Evolutionary conservation across 2,797 vertebrate genomes (phyloP), one percentile per base, ranked within the genome.

Genomic region (Cottoperca gobio): DNA sequence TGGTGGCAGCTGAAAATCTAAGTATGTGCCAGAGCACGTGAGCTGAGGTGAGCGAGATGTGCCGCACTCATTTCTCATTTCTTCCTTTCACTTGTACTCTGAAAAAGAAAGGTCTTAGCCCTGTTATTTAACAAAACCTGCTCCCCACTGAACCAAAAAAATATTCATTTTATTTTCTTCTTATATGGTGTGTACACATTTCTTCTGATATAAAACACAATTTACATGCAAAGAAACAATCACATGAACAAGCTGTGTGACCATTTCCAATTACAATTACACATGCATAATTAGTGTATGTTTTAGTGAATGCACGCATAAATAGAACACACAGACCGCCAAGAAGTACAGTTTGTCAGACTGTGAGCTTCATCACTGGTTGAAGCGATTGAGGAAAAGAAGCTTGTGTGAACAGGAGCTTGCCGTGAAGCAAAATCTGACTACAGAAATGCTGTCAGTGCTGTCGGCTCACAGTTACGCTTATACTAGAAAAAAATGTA

Each of bases 391-490:
- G 28, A 71, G 17, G 63, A 10, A 17, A 73, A 49, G 57, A 23
- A 48, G 28, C 26, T 43, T 24, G 49, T 39, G 46, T 76, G 62
- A 64, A 42, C 40, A 1, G 28, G 28, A 76, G 23, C 42, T 49
- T 73, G 46, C 40, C 17, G 17, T 50, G 43, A 76, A 77, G 76
- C 53, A 50, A 68, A 84, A 67, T 79, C 42, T 62, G 49, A 78
- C 61, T 17, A 49, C 48, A 72, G 63, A 67, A 66, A 57, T 5
- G 52, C 63, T 46, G 59, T 62, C 33, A 26, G 62, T 16, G 48
- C 64, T 68, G 73, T 78, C 70, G 65, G 74, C 66, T 85, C 76
- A 55, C 69, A 65, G 52, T 52, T 23, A 35, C 54, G 45, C 70
- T n/a, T n/a, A 50, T 49, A 21, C 31, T 37, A 50, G 31, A 62